Evolutionary conservation across 2,797 vertebrate species (phyloP), one percentile per base, ranked within the genome.

Genomic region (Lutjanus campechanus): DNA sequence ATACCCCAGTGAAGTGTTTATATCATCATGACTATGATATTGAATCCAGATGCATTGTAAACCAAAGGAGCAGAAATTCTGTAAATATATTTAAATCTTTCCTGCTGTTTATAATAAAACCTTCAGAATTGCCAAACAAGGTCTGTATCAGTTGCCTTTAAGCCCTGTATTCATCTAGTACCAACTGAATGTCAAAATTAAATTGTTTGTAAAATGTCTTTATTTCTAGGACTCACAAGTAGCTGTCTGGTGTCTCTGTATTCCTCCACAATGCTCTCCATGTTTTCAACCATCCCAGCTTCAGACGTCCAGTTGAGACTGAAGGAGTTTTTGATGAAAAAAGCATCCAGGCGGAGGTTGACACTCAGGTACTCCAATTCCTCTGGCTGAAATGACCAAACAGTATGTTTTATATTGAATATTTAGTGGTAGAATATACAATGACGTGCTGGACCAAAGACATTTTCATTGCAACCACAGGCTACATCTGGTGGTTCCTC

Each of bases 251-350:
- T 90, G 64, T 95, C 74, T 91, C 96, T 98, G 95, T 96, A 99
- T 82, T 99, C 97, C 41, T 92, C 91, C 86, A 98, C 83, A 3
- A 99, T 80, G n/a, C 2, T 86, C 44, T 78, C 82, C 29, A 99
- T 96, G 85, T 97, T 98, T 36, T 97, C 96, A 82, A 97, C 82
- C 22, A 99, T 92, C 44, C 98, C 98, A 2, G 62, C 19, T 77
- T 96, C 95, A 83, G 95, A 95, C 1, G 86, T 92, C 98, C 97
- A 99, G 8, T 47, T 81, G 20, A 98, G 84, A 75, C 93, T 96
- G 59, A 98, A 96, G 77, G 80, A 90, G 56, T 97, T 96, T 75
- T 96, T 98, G 74, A 97, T 81, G 56, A 93, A 89, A 5, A 87
- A 19, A 0, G 96, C 55, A 60, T 99, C 96, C 87, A 98, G 89